Base-by-base conservation (phyloP, 2,888 invertebrate species). In the Lingula anatina region DNA sequence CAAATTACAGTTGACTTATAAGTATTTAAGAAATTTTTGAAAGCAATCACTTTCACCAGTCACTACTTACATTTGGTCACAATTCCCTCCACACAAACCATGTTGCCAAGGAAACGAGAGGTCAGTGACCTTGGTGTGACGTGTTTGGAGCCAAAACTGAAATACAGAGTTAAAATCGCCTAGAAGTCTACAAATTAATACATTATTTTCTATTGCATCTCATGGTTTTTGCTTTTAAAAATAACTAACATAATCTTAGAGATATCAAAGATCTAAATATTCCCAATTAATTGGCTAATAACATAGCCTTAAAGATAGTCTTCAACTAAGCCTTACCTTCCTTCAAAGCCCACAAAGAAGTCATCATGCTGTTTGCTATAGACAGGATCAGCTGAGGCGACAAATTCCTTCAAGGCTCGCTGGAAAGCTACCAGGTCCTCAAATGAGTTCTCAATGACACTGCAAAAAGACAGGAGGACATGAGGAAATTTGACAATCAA, bases 21-120 rank as follows among this genome's bases (percentile, higher is more conserved):
- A 35, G 23, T 12, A 7, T 21, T 7, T 7, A 4, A 21, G 41
- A 21, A 5, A 21, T n/a, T n/a, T 40, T 40, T 23, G 9, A 21
- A 9, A 18, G 23, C n/a, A 40, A 31, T 15, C 35, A 9, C 15
- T 9, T 15, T 15, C 35, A 31, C 15, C 15, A 31, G 15, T 31
- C 2, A 21, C 15, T 15, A 62, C 72, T 65, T 67, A 79, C 88
- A 87, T 81, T 92, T 88, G 0, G 95, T 97, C 23, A 96, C 95
- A 71, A 99, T 97, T 46, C 97, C 99, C 80, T 99, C 99, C 20
- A 96, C 86, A 76, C 99, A 99, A 36, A 99, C 89, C 65, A 97
- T 81, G 76, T 92, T 94, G 2, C 96, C 94, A 47, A 99, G 82
- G 75, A 83, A 90, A 78, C 83, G 80, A 3, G 93, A 90, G 9